phyloP scores from a whole-genome alignment of 2,113 vertebrate species.

The Charina bottae region DNA sequence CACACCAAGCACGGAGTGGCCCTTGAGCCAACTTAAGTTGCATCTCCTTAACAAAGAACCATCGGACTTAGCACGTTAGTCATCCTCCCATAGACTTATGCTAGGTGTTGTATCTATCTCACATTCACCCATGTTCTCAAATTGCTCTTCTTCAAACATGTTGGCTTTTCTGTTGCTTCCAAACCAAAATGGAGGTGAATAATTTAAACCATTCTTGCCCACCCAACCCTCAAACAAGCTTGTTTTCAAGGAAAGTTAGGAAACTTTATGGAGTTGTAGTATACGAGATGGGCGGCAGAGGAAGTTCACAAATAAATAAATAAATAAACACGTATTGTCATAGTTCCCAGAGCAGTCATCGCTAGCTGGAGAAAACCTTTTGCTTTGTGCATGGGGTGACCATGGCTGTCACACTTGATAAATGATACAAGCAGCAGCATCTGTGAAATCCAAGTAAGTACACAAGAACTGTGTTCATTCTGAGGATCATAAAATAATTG shows the following conservation, averaged over 20 bases:
- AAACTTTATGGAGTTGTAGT: too few species aligned
- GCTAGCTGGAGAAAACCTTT: slow-evolving; percentile 71
- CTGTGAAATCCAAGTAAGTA: slow-evolving; percentile 68
- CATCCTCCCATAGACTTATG: too few species aligned
- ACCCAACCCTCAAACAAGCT: slow-evolving; percentile 53
- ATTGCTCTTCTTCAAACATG: slow-evolving; percentile 1
- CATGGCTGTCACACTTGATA: slow-evolving; percentile 62
- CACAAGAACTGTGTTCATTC: slow-evolving; percentile 68
- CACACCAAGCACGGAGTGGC: too few species aligned
- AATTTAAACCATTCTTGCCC: slow-evolving; percentile 71
- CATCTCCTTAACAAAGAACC: too few species aligned
- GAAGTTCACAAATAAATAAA: too few species aligned
- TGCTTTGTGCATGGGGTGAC: slow-evolving; percentile 69
- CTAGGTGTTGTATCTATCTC: too few species aligned
- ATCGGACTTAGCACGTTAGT: too few species aligned
- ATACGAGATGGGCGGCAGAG: too few species aligned
- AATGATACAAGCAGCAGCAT: slow-evolving; percentile 74
- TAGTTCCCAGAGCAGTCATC: slow-evolving; percentile 58
- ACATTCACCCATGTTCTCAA: too few species aligned
- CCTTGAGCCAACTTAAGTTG: too few species aligned
- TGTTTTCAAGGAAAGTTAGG: slow-evolving; percentile 66
- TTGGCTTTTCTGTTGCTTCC: slow-evolving; percentile 65
- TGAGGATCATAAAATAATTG: slow-evolving; percentile 71
- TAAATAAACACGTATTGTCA: slow-evolving; percentile 59
- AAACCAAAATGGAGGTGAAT: slow-evolving; percentile 69